A percentile compares a stretch with the other conserved stretches of the same genome.
phyloP scores from a whole-genome alignment of 2,113 vertebrate species.

The Glaucidium brasilianum region DNA sequence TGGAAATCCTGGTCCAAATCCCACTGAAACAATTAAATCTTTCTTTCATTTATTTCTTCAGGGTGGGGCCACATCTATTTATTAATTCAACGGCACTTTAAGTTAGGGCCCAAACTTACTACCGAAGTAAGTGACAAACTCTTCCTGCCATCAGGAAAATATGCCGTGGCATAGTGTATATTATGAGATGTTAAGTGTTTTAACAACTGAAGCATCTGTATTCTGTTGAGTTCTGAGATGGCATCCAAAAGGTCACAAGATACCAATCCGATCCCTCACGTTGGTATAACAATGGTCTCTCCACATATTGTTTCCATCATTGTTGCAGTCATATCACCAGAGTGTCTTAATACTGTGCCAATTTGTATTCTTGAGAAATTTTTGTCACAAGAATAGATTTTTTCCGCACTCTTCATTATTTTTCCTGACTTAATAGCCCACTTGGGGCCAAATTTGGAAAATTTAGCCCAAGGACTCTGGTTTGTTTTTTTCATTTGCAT shows the following conservation, averaged over 20 bases:
- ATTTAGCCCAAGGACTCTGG: background rate
- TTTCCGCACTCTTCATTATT: background rate
- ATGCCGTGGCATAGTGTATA: background rate
- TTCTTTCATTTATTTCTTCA: background rate
- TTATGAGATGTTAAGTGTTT: background rate
- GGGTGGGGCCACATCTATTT: rapidly evolving
- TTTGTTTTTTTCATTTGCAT: background rate
- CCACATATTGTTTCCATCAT: constrained; percentile 22
- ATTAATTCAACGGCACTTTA: background rate
- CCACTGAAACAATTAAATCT: background rate
- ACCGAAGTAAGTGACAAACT: background rate
- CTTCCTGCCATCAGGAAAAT: background rate
- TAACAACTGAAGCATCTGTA: background rate
- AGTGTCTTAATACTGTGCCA: background rate
- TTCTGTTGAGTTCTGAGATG: background rate
- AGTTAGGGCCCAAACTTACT: background rate
- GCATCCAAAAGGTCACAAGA: constrained; percentile 11
- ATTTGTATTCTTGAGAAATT: constrained; percentile 15
- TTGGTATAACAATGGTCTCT: background rate
- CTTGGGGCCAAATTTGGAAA: background rate
- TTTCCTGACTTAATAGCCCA: background rate
- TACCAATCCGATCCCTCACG: background rate
- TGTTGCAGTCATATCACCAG: background rate
- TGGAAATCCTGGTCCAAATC: background rate
- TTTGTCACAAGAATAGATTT: background rate